Percentiles rank a stretch among this genome's conserved stretches.
phyloP scores from a whole-genome alignment of 2,888 invertebrate genomes.

The Xanthia icteritia region DNA sequence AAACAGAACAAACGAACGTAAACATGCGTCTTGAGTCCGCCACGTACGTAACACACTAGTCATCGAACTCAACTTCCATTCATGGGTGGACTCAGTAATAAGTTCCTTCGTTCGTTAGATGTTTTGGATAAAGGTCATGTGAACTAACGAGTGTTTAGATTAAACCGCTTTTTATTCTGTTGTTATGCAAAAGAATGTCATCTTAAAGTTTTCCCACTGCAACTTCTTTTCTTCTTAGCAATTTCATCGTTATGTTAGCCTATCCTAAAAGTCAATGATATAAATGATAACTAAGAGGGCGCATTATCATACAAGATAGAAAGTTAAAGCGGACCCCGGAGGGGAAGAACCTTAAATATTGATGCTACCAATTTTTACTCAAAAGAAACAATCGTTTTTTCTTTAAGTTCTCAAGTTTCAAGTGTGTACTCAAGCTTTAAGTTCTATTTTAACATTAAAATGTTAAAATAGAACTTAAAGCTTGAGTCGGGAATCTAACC shows the following conservation, averaged over 20 bases:
- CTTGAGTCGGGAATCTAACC: not conserved
- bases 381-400: not conserved
- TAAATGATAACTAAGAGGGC: not conserved
- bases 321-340: not conserved
- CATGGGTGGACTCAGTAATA: constrained; percentile 2
- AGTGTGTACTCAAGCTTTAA: too few species aligned
- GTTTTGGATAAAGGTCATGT: not conserved
- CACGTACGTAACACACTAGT: not conserved
- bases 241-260: not conserved
- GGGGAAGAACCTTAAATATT: not conserved
- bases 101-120: not conserved
- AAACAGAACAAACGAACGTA: constrained; percentile 8
- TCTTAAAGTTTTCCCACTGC: too few species aligned
- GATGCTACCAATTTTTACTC: not conserved
- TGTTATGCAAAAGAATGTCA: not conserved
- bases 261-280: not conserved
- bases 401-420: too few species aligned
- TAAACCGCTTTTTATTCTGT: not conserved
- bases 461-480: too few species aligned
- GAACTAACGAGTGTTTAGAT: not conserved
- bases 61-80: not conserved
- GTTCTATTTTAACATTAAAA: too few species aligned
- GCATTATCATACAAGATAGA: not conserved
- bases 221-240: not conserved
- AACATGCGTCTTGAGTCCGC: not conserved